Evolutionary conservation across 1,140 invertebrate genomes (phyloP).

Genomic region (Centruroides vittatus): DNA sequence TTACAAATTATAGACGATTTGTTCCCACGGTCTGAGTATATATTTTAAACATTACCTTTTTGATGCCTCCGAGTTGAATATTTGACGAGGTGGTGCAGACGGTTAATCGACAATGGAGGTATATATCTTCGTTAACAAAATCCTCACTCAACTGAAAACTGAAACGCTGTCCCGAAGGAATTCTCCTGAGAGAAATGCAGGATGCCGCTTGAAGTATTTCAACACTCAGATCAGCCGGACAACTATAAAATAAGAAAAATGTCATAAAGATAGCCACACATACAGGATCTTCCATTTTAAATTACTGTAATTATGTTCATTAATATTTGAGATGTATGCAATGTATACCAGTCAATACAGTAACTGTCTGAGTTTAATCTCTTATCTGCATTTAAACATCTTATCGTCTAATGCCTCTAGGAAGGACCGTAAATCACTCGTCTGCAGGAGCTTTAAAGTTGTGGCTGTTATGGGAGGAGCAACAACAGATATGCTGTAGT

Average conservation of each 20-base stretch:
- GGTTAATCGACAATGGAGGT: constrained; percentile 9
- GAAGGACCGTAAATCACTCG: too few relatives aligned
- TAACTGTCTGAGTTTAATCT: too few relatives aligned
- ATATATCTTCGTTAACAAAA: constrained; percentile 8
- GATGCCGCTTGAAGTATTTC: constrained; percentile 4
- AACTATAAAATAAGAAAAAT: constrained; percentile 2
- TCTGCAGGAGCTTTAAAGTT: too few relatives aligned
- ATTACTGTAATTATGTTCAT: too few relatives aligned
- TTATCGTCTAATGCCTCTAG: too few relatives aligned
- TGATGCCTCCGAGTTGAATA: constrained; percentile 2
- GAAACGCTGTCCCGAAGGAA: constrained; percentile 4
- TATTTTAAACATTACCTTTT: not conserved
- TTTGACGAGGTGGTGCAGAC: constrained; percentile 4
- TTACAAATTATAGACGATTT: not conserved
- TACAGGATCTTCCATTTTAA: too few relatives aligned
- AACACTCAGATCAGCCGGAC: constrained; percentile 12
- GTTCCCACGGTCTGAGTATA: not conserved
- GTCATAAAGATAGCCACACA: not conserved
- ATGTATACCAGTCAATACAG: too few relatives aligned
- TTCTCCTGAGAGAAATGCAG: not conserved
- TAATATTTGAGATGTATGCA: too few relatives aligned
- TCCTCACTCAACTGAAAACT: constrained; percentile 13
- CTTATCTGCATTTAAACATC: too few relatives aligned
- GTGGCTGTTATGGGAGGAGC: too few relatives aligned
- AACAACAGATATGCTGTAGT: too few relatives aligned